A percentile compares a stretch with the other conserved stretches of the same genome.
Evolutionary conservation across 2,888 invertebrate species (phyloP).

Genomic region (Ochropleura leucogaster): DNA sequence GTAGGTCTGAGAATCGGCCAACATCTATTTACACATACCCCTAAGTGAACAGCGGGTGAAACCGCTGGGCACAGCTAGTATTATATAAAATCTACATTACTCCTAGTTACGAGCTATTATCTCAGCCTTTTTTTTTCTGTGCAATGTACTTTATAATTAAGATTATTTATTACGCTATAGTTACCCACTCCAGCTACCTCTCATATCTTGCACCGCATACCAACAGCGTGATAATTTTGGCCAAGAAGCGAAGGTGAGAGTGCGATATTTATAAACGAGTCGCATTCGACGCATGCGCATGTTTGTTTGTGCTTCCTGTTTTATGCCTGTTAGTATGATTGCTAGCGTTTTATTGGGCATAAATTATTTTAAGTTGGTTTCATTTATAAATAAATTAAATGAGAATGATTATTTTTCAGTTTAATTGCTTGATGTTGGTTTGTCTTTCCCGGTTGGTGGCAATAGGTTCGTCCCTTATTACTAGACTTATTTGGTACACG

Average conservation of each 20-base stretch:
- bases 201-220: slow-evolving; percentile 47
- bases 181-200: slow-evolving; percentile 55
- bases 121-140: no score
- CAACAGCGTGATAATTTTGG: slow-evolving; percentile 85
- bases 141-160: no score
- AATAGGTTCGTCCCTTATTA: not conserved
- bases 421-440: not conserved
- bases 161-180: not conserved
- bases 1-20: no score
- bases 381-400: not conserved
- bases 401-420: not conserved
- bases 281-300: slow-evolving; percentile 71
- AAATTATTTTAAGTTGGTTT: slow-evolving; percentile 15
- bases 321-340: slow-evolving; percentile 61
- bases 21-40: no score
- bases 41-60: no score
- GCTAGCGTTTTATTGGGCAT: slow-evolving; percentile 42
- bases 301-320: slow-evolving; percentile 77
- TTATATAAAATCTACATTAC: no score
- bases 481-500: not conserved
- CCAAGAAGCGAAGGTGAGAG: slow-evolving; percentile 86
- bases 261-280: slow-evolving; percentile 79
- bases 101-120: no score
- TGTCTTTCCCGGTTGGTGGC: not conserved
- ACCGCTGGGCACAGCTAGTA: no score